Evolutionary conservation across 1,140 invertebrate genomes (phyloP).

Genomic region (Triops cancriformis): DNA sequence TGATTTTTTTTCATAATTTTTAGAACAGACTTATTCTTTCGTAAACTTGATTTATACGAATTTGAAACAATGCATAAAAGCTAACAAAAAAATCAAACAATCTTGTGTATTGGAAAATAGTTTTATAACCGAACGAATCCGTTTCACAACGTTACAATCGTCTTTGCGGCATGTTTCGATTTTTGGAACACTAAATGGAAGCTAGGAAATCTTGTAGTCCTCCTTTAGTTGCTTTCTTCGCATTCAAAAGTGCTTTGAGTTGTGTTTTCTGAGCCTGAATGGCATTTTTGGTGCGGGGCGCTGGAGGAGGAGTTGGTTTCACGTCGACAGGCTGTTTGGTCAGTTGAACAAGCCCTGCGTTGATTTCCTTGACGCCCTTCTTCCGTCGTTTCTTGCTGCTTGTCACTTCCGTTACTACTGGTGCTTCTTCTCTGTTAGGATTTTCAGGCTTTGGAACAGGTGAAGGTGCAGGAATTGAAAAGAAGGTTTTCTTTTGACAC

Average conservation of each 20-base stretch:
- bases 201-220: not conserved
- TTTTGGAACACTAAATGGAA: not conserved
- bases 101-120: too few species aligned
- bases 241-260: not conserved
- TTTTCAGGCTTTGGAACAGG: not conserved
- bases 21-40: too few species aligned
- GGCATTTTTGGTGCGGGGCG: not conserved
- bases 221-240: not conserved
- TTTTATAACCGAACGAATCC: too few species aligned
- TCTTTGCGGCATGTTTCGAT: not conserved
- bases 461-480: not conserved
- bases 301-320: not conserved
- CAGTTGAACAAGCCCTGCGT: not conserved
- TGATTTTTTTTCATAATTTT: too few species aligned
- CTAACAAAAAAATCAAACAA: too few species aligned
- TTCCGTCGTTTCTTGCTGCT: not conserved
- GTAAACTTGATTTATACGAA: too few species aligned
- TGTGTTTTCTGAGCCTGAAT: not conserved
- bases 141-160: too few species aligned
- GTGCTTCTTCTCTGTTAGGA: not conserved
- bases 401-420: not conserved
- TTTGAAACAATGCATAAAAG: too few species aligned
- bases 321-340: not conserved
- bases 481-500: not conserved
- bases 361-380: not conserved